Evolutionary conservation across 92 coral and sea anemone genomes (phyloP), one percentile per base, ranked within the genome.

Genomic region (Chrysogorgia sp.): DNA sequence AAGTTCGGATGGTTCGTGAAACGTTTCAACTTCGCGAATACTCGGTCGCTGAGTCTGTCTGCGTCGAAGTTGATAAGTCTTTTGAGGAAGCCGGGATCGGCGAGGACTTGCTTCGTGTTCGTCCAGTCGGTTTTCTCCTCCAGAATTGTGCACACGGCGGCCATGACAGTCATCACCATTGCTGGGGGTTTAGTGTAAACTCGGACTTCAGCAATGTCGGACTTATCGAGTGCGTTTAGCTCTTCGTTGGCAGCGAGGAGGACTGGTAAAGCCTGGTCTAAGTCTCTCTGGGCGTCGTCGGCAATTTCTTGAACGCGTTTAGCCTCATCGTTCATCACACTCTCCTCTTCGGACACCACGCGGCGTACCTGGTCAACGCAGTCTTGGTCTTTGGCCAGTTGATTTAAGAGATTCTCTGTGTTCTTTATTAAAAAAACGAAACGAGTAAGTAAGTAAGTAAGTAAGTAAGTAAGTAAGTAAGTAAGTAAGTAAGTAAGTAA

Each of bases 101-200:
- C 90, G 47, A 94, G 75, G 52, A 94, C 74, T 66, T 91, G 88
- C 75, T 94, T 94, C 30, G 97, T 96, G 56, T 91, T 82, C 29
- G 84, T 84, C 98, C 98, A 94, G 75, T 92, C 98, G 9, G 98
- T 96, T 45, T 94, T 94, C 77, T 94, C 97, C 61, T 94, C 97
- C 63, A 94, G 88, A 48, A 94, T 77, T 2, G 89, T 86, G 81
- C 97, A 91, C 7, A 94, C 98, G 28, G 98, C 97, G 26, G 97
- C 87, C 71, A 89, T 71, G 20, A 94, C 97, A 0, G 98, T 94
- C 97, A 94, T 92, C 5, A 94, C 98, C 98, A 94, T 94, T 6
- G 96, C 81, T 31, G 98, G 98, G 0, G 98, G 98, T 52, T 94
- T 94, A 21, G 98, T 91, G 82, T 94, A 94, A 40, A 94, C 98